Percentiles rank a stretch among this genome's conserved stretches.
phyloP scores from a whole-genome alignment of 2,113 vertebrate species.

The Entelurus aequoreus region DNA sequence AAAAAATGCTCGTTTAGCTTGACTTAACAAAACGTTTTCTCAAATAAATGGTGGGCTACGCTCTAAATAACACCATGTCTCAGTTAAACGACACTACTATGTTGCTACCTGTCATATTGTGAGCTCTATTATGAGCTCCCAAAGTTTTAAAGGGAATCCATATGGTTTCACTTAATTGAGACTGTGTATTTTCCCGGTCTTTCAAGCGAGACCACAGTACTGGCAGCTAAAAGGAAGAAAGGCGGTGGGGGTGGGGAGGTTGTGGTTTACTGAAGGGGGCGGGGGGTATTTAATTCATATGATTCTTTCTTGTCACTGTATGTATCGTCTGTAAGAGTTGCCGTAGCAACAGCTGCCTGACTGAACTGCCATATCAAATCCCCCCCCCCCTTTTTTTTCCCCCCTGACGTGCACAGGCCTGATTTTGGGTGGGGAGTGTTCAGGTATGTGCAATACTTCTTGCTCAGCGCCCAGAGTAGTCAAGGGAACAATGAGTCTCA shows the following conservation, averaged over 20 bases:
- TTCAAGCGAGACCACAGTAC: slow-evolving; percentile 15
- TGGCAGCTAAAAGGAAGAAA: slow-evolving; percentile 42
- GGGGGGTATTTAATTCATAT: slow-evolving; percentile 40
- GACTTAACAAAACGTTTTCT: too few relatives aligned
- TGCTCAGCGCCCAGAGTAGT: slow-evolving; percentile 48
- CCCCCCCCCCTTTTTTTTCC: slow-evolving; percentile 4
- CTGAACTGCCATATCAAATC: slow-evolving; percentile 50
- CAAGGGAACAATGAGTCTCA: slow-evolving; percentile 70
- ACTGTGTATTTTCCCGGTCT: slow-evolving; percentile 32
- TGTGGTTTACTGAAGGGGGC: slow-evolving; percentile 42
- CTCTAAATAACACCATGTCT: too few relatives aligned
- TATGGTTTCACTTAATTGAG: slow-evolving; percentile 55
- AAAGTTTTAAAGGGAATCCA: slow-evolving; percentile 35
- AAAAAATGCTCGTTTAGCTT: too few relatives aligned
- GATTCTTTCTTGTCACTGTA: slow-evolving; percentile 53
- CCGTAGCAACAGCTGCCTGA: slow-evolving; percentile 57
- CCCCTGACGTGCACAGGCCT: slow-evolving; percentile 74
- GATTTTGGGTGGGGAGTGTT: slow-evolving; percentile 71
- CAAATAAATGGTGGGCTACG: too few relatives aligned
- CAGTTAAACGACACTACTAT: too few relatives aligned
- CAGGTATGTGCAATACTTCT: slow-evolving; percentile 65
- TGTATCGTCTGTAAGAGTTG: slow-evolving; percentile 51
- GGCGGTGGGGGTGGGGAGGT: slow-evolving; percentile 9
- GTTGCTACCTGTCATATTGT: too few relatives aligned
- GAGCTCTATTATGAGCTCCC: too few relatives aligned